Evolutionary conservation across 2,888 invertebrate species (phyloP), one percentile per base, ranked within the genome.

Genomic region (Cerastoderma edule): DNA sequence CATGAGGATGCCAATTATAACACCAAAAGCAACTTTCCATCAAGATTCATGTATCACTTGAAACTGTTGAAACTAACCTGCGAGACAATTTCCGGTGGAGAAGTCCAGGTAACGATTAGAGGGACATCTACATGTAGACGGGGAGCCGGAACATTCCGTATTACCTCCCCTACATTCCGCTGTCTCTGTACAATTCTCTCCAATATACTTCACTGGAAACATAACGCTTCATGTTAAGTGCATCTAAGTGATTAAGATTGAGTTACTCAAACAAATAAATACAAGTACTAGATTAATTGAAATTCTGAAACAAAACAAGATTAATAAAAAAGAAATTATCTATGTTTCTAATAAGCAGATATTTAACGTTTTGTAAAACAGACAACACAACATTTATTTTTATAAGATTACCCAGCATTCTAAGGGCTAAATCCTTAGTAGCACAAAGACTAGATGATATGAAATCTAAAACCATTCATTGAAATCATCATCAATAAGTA

Each of bases 141-240:
- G 57, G 28, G 1, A 28, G n/a, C 57, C 57, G 3, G 33, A 5
- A 32, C 57, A 57, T 33, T 32, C 32, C 5, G 33, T 28, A 53
- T 28, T n/a, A n/a, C n/a, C n/a, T 19, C 33, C 57, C n/a, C 28
- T 32, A 57, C 57, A 57, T 57, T 57, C 57, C 16, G 32, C n/a
- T 16, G 32, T n/a, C 8, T 30, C 28, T 1, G 28, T 28, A 33
- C 57, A 57, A n/a, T 10, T 24, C 19, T 57, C 57, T 32, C 57
- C 57, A n/a, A 57, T 2, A 32, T 28, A 57, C n/a, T 57, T 57
- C 33, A 28, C 57, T 57, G 57, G n/a, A 57, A 32, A 1, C n/a
- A 28, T 13, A 19, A 30, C 28, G 28, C 28, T 56, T 54, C 16
- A 28, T 32, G n/a, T 24, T 53, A n/a, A n/a, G n/a, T n/a, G n/a